Base-by-base conservation (phyloP, 2,113 vertebrate species). In the Gobio gobio region DNA sequence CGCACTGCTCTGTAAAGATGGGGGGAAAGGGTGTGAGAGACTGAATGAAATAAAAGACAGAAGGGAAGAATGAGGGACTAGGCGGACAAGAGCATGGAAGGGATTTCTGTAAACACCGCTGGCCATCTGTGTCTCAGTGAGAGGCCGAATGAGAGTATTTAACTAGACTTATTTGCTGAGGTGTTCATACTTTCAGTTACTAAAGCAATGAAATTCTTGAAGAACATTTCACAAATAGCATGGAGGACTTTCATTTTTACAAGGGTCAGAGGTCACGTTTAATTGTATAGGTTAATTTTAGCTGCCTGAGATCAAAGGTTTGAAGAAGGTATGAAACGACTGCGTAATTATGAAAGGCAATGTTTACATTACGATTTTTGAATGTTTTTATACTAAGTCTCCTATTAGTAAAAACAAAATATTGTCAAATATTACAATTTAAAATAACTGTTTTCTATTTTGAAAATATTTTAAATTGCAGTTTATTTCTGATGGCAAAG, bases 171-270 rank as follows among this genome's bases (percentile, higher is more conserved):
- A 61, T 82, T 82, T 81, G 70, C 68, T 12, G 29, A 66, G 49
- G 14, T 81, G 68, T 75, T 80, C 24, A 83, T 66, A 24, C 51
- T n/a, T 76, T 66, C 72, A 81, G 3, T 86, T 73, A 40, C 78
- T 29, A 64, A 78, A 59, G 33, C 54, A 45, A 40, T 77, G 49
- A 49, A 70, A 85, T 77, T 87, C 68, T 78, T 51, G 72, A 54
- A 68, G 78, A 80, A 7, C 36, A 80, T 29, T 51, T 58, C 83
- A 82, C 83, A 85, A 85, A 85, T 68, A 79, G 59, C 83, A 81
- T 13, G 43, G 58, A 54, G 73, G 12, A 59, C 58, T 43, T 36
- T 40, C 54, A 9, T 75, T 63, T 76, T 63, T 78, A 29, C 68
- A 24, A 40, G 68, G 86, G 45, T 36, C 68, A 79, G 10, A 87